phyloP scores from a whole-genome alignment of 2,888 invertebrate species.

The Teleogryllus oceanicus region DNA sequence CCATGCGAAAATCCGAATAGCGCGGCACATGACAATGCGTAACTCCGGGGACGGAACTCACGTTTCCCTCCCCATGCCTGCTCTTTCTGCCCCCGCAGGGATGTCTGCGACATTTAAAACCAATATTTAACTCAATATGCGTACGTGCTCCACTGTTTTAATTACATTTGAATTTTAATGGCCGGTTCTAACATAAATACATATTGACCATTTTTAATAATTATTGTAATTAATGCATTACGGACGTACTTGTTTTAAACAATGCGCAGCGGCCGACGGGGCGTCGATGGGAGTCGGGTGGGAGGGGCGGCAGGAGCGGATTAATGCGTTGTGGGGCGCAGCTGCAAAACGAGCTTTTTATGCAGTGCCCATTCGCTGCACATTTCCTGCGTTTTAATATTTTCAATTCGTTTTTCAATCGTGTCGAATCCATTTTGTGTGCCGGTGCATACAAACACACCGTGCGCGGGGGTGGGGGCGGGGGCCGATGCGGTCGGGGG shows the following conservation, averaged over 20 bases:
- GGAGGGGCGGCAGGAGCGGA: neutral
- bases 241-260: conserved; percentile 11
- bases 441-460: conserved; percentile 1
- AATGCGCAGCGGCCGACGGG: neutral
- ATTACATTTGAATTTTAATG: conserved; percentile 18
- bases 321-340: neutral
- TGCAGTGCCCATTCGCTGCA: neutral
- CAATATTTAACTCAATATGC: conserved; percentile 18
- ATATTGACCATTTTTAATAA: conserved; percentile 18
- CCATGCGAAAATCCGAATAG: no score
- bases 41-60: no score
- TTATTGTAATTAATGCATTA: conserved; percentile 18
- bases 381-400: conserved; percentile 18
- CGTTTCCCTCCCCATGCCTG: no score
- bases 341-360: conserved; percentile 2
- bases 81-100: neutral
- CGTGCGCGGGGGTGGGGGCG: neutral
- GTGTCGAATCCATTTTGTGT: conserved; percentile 18
- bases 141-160: conserved; percentile 9
- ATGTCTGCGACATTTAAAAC: neutral
- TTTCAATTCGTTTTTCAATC: conserved; percentile 18
- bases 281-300: neutral
- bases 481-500: neutral
- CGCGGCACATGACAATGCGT: no score
- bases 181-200: neutral